Evolutionary conservation across 2,113 vertebrate species (phyloP), one percentile per base, ranked within the genome.

Genomic region (Clarias gariepinus): DNA sequence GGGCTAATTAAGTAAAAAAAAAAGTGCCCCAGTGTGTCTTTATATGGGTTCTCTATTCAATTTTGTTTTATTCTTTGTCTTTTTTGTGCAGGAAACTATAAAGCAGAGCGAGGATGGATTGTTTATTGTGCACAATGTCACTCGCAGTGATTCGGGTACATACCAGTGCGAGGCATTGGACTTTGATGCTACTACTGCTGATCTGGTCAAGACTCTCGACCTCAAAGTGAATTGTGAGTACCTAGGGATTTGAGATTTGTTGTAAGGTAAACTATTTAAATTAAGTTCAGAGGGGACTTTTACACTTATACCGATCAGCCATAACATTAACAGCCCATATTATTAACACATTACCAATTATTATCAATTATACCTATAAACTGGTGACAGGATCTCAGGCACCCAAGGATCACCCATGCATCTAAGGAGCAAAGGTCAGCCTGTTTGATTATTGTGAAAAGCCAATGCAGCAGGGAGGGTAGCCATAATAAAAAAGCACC

Each of bases 191-290:
- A 12, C 33, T 0, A 90, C 92, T 0, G 88, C 89, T 0, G 89
- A 95, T 0, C 94, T 97, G 15, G 81, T 2, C 19, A 91, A 90
- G 78, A 88, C 47, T 0, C 88, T 96, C 83, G 55, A 0, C 53
- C 91, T 98, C 28, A 41, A 0, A 0, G 95, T 98, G n/a, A 88
- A 96, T 87, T 95, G 97, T 97, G 92, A 97, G 97, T 88, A 61
- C 18, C 13, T n/a, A 25, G 8, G 8, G 11, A 78, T 28, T 47
- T 77, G 47, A 53, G 47, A 53, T 55, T 55, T 28, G 13, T 55
- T 55, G 2, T 13, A 78, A 28, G 23, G n/a, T 52, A 21, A 47
- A 41, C 41, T 73, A 41, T 73, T 23, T 47, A 7, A 73, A 73
- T 73, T 21, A 23, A 47, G 19, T 41, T 41, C 18, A 71, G 68